phyloP scores from a whole-genome alignment of 2,888 invertebrate genomes.

The Operophtera brumata region DNA sequence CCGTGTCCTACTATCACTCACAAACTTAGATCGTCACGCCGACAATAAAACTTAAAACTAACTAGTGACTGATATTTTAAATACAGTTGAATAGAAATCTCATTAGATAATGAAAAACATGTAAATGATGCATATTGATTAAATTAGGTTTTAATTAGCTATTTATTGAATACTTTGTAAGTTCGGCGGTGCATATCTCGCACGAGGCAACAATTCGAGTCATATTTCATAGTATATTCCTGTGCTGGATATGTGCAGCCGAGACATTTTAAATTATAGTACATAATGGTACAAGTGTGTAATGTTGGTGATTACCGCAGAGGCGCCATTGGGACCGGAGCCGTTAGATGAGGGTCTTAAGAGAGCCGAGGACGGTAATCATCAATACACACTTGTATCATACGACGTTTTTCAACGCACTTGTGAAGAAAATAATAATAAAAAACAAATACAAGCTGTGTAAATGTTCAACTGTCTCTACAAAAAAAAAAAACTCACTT shows the following conservation, averaged over 20 bases:
- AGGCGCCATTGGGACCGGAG: no score
- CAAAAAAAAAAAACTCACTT: no score
- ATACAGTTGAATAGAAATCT: constrained; percentile 68
- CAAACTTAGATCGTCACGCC: constrained; percentile 49
- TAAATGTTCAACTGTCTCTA: no score
- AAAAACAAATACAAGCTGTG: no score
- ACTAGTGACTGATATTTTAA: constrained; percentile 64
- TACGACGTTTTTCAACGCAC: no score
- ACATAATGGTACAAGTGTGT: no score
- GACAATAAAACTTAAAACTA: constrained; percentile 39
- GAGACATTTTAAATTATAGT: no score
- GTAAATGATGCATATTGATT: constrained; percentile 55
- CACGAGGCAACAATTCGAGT: constrained; percentile 30
- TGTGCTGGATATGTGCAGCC: constrained; percentile 31
- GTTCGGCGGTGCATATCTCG: constrained; percentile 44
- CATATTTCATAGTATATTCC: constrained; percentile 26
- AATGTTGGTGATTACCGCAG: no score
- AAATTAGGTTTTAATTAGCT: constrained; percentile 69
- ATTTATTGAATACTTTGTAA: constrained; percentile 65
- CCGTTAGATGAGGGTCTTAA: no score
- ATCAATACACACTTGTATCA: no score
- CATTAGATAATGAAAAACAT: constrained; percentile 69
- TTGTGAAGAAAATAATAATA: no score
- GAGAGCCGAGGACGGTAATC: no score
- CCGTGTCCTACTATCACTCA: constrained; percentile 9